Conservation (phyloP, 2,113 vertebrate genomes). For the Tragelaphus scriptus region DNA sequence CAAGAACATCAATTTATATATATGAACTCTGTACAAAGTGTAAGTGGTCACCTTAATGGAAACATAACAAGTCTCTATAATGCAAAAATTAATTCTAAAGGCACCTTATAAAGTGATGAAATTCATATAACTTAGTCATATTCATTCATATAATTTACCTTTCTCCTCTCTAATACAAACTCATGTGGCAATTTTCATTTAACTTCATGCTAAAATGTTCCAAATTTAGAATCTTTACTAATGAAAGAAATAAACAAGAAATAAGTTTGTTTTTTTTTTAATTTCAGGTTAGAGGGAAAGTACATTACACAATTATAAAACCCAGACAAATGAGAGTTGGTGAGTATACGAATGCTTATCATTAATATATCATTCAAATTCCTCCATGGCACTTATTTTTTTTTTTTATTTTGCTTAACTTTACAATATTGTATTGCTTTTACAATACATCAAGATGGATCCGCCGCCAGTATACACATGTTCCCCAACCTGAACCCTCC, state of each 20-base stretch:
- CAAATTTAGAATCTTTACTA: slow-evolving; percentile 39
- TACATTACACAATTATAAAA: background rate
- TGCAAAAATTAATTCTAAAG: slow-evolving; percentile 34
- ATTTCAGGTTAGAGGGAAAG: background rate
- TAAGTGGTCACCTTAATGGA: background rate
- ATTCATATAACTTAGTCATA: background rate
- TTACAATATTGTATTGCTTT: too few relatives aligned
- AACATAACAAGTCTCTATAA: background rate
- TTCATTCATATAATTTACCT: background rate
- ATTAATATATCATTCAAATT: slow-evolving; percentile 11
- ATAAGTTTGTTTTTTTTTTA: background rate
- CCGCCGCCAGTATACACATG: too few relatives aligned
- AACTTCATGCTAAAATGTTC: slow-evolving; percentile 23
- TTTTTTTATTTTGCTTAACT: too few relatives aligned
- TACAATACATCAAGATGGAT: too few relatives aligned
- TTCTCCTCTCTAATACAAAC: slow-evolving; percentile 8
- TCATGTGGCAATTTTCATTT: background rate
- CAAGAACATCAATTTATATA: slow-evolving; percentile 15
- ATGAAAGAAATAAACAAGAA: slow-evolving; percentile 26
- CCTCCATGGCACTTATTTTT: too few relatives aligned
- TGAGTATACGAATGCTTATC: background rate
- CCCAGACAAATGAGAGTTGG: background rate
- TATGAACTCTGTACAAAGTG: slow-evolving; percentile 18
- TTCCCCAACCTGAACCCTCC: too few relatives aligned
- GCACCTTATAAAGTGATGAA: background rate